Conservation (phyloP, 2,113 vertebrate genomes). For the Elanoides forficatus region DNA sequence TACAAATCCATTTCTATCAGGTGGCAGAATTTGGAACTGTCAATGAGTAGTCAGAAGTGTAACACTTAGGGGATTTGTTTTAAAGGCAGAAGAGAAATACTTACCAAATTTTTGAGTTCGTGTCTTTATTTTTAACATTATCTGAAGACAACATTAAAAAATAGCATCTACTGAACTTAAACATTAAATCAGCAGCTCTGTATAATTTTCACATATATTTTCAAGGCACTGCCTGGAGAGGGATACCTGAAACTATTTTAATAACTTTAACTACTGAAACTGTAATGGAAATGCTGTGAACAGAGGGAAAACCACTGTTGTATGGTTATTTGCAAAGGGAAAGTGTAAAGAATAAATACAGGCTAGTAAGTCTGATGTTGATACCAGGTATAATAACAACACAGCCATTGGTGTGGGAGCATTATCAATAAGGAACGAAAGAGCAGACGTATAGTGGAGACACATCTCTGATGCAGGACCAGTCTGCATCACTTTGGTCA, state of each 20-base stretch:
- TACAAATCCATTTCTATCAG: background rate
- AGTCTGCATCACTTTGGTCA: background rate
- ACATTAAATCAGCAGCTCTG: background rate
- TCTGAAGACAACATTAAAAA: background rate
- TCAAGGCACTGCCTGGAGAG: background rate
- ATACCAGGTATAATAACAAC: background rate
- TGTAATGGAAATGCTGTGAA: background rate
- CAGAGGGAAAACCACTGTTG: background rate
- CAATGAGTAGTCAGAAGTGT: background rate
- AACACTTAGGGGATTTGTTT: background rate
- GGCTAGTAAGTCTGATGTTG: background rate
- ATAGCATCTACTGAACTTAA: background rate
- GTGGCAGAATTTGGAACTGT: background rate
- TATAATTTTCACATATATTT: background rate
- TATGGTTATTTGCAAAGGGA: background rate
- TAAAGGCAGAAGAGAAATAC: background rate
- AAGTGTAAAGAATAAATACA: background rate
- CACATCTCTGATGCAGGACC: background rate
- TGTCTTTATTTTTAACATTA: background rate
- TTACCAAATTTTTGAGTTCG: background rate
- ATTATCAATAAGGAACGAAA: background rate
- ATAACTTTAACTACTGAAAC: background rate
- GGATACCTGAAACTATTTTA: background rate
- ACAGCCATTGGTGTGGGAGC: background rate
- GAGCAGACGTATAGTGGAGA: background rate